These are phyloP conservation scores for Poeciliopsis turneri DNA, from an alignment of 2,797 vertebrate species.

Conservation along the genomic window DNA sequence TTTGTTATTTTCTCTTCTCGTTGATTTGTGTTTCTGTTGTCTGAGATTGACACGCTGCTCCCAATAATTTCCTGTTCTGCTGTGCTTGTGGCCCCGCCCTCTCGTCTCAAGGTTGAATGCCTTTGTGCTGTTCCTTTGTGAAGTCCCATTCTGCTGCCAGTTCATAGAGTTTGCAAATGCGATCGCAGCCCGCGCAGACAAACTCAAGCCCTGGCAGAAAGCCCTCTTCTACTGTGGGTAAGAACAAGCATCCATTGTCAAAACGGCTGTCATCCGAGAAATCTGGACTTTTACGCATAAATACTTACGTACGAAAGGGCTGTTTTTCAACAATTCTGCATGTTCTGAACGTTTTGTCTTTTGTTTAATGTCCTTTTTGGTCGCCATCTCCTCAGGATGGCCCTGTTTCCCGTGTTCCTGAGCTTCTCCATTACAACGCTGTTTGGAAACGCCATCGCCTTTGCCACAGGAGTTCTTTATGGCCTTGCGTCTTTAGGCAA, in stretches of 20 bases:
- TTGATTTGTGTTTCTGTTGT: neutral
- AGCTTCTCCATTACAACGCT: constrained; percentile 92
- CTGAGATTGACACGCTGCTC: neutral
- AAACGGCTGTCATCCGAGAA: neutral
- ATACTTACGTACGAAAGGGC: neutral
- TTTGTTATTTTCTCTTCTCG: neutral
- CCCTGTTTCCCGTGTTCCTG: constrained; percentile 87
- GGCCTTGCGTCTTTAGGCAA: constrained; percentile 94
- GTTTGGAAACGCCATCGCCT: constrained; percentile 93
- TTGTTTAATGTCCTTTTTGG: neutral
- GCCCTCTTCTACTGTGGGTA: constrained; percentile 96
- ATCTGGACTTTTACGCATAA: constrained; percentile 5
- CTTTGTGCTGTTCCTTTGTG: constrained; percentile 92
- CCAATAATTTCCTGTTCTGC: constrained; percentile 15
- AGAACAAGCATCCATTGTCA: constrained; percentile 46
- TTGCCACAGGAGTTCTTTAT: constrained; percentile 93
- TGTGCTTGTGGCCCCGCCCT: constrained; percentile 36
- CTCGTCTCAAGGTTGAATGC: constrained; percentile 88
- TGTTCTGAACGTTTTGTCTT: neutral
- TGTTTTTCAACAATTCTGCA: constrained; percentile 2
- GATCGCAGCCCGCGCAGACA: constrained; percentile 85
- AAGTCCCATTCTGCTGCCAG: constrained; percentile 97
- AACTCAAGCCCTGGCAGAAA: constrained; percentile 94
- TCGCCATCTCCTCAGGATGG: constrained; percentile 85
- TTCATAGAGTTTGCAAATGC: constrained; percentile 94